A percentile compares a stretch with the other conserved stretches of the same genome.
phyloP scores from a whole-genome alignment of 2,113 vertebrate genomes.

The Pseudonaja textilis region DNA sequence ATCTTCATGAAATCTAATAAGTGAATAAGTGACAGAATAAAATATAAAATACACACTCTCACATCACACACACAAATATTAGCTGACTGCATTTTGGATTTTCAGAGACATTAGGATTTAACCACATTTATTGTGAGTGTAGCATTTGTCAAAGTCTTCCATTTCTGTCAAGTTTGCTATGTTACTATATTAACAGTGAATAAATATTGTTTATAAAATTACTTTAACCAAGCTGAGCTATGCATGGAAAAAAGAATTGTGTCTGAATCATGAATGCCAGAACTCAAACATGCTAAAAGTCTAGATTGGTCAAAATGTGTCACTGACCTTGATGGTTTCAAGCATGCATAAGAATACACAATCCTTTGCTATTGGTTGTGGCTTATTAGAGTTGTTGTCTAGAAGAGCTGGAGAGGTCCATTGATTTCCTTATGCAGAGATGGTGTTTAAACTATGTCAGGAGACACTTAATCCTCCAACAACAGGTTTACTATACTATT shows the following conservation, averaged over 20 bases:
- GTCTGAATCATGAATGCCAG: not conserved
- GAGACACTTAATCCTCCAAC: not conserved
- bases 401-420: not conserved
- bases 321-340: not conserved
- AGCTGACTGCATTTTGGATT: slow-evolving; percentile 53
- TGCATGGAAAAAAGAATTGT: not conserved
- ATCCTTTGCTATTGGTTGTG: not conserved
- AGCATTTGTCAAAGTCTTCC: slow-evolving; percentile 57
- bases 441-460: not conserved
- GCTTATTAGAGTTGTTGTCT: not conserved
- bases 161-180: slow-evolving; percentile 64
- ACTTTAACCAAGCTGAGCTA: slow-evolving; percentile 48
- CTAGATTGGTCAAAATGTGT: not conserved
- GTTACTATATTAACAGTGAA: slow-evolving; percentile 56
- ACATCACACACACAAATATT: slow-evolving; percentile 10
- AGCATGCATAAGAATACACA: not conserved
- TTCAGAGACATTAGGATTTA: slow-evolving; percentile 54
- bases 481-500: slow-evolving; percentile 3
- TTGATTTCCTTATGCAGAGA: not conserved
- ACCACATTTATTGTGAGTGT: slow-evolving; percentile 60
- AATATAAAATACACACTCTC: slow-evolving; percentile 26
- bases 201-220: slow-evolving; percentile 51
- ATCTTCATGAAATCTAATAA: slow-evolving; percentile 52
- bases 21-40: slow-evolving; percentile 46
- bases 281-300: not conserved